phyloP scores from a whole-genome alignment of 2,888 invertebrate species.

The Atethmia centrago region DNA sequence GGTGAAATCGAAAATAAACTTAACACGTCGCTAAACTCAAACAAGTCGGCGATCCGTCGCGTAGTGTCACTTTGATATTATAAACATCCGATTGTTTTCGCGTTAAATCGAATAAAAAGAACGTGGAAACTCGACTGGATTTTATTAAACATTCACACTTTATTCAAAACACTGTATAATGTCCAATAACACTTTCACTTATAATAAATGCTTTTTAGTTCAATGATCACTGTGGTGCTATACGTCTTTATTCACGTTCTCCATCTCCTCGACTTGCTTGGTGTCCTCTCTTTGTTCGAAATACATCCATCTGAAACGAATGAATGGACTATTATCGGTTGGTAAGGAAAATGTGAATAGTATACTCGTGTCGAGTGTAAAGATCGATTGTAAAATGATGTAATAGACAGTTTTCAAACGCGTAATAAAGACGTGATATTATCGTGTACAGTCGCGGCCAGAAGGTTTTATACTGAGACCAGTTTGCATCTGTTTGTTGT shows the following conservation, averaged over 20 bases:
- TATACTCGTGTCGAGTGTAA: conserved; percentile 49
- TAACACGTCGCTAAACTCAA: conserved; percentile 74
- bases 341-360: conserved; percentile 46
- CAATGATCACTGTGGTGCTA: conserved; percentile 58
- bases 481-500: conserved; percentile 23
- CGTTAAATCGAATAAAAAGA: conserved; percentile 58
- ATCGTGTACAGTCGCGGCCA: conserved; percentile 53
- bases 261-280: conserved; percentile 72
- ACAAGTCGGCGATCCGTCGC: conserved; percentile 66
- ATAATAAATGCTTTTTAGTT: conserved; percentile 70
- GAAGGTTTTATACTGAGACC: conserved; percentile 39
- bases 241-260: conserved; percentile 72
- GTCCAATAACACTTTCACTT: conserved; percentile 75
- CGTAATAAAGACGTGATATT: conserved; percentile 48
- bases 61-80: conserved; percentile 60
- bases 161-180: conserved; percentile 66
- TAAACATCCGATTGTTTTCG: conserved; percentile 64
- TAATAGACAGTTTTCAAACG: conserved; percentile 51
- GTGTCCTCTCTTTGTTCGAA: conserved; percentile 79
- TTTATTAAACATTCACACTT: conserved; percentile 69
- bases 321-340: conserved; percentile 56
- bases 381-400: conserved; percentile 60
- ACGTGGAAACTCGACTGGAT: conserved; percentile 53
- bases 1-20: conserved; percentile 81
- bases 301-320: conserved; percentile 81